Conservation (phyloP, 2,113 vertebrate genomes). For the Osmerus eperlanus region DNA sequence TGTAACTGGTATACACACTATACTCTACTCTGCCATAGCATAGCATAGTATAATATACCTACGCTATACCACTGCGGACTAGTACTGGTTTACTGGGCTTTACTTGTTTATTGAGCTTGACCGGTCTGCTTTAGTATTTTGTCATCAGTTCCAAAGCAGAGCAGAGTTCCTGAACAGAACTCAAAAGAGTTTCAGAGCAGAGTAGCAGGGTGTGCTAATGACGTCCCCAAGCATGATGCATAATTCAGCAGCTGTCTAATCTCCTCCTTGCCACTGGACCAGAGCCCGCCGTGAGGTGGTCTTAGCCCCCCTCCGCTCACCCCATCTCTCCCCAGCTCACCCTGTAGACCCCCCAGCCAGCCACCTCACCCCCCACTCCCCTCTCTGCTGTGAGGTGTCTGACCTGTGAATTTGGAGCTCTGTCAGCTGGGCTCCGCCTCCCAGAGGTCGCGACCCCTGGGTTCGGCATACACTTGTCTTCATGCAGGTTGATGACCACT, state of each 20-base stretch:
- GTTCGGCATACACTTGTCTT: slow-evolving; percentile 40
- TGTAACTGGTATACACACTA: too few relatives aligned
- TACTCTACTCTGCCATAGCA: too few relatives aligned
- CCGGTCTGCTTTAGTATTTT: too few relatives aligned
- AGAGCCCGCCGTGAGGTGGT: slow-evolving; percentile 7
- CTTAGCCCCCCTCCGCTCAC: not conserved
- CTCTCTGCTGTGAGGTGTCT: slow-evolving; percentile 3
- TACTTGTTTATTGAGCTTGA: too few relatives aligned
- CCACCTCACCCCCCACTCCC: not conserved
- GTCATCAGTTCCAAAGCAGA: too few relatives aligned
- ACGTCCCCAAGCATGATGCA: slow-evolving; percentile 24
- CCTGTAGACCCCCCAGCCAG: not conserved
- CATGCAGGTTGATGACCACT: slow-evolving; percentile 30
- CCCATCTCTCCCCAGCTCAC: not conserved
- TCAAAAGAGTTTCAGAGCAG: too few relatives aligned
- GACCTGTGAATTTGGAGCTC: slow-evolving; percentile 33
- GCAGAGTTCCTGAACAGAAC: too few relatives aligned
- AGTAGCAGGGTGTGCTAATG: too few relatives aligned
- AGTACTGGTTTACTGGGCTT: too few relatives aligned
- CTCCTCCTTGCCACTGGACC: slow-evolving; percentile 1
- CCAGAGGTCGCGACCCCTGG: slow-evolving; percentile 31
- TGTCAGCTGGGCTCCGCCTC: slow-evolving; percentile 25
- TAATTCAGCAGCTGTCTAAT: slow-evolving; percentile 41
- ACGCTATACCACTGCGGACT: too few relatives aligned
- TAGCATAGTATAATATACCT: too few relatives aligned